Base-by-base conservation (phyloP, 2,888 invertebrate genomes). In the Drosophila antonietae region DNA sequence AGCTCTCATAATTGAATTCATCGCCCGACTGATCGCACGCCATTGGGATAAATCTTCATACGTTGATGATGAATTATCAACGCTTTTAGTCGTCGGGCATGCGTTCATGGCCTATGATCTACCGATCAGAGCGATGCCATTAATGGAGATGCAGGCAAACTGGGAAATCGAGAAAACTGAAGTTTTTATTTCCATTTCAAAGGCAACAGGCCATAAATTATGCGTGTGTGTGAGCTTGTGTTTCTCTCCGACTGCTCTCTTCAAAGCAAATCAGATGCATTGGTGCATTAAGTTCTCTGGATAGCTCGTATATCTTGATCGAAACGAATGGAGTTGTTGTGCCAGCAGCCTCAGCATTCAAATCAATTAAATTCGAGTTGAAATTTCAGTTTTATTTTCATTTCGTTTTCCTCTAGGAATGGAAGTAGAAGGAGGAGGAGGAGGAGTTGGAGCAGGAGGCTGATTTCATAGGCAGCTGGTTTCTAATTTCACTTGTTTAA, bases 151-250 rank as follows among this genome's bases (percentile, higher is more conserved):
- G 58, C 23, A 18, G 55, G 57, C 65, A 37, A 28, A 28, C 23
- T 23, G 47, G 33, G 47, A 56, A 71, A 67, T 57, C 70, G 61
- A 51, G 60, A 75, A 62, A 69, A 63, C 65, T 78, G 60, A 63
- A 78, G 58, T 72, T 69, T 58, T 51, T 41, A n/a, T 18, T 44
- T 20, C 44, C 44, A 14, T 23, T 44, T 20, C 12, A 23, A 56
- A 75, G 74, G 56, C 79, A 74, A 41, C 71, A 70, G 70, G 80
- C 78, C 73, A 85, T 88, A 75, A 82, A 82, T 85, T 78, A 88
- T 39, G 33, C 3, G 2, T 33, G 31, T 31, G 47, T 83, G 73
- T 61, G 68, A 28, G 33, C 2, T 2, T 33, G 28, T 43, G 43
- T 44, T 49, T n/a, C 9, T 46, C 46, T 14, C 37, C 56, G 33